These are phyloP conservation scores for Telmatochromis sp. DNA, from an alignment of 2,113 vertebrate species.

Conservation along the genomic window DNA sequence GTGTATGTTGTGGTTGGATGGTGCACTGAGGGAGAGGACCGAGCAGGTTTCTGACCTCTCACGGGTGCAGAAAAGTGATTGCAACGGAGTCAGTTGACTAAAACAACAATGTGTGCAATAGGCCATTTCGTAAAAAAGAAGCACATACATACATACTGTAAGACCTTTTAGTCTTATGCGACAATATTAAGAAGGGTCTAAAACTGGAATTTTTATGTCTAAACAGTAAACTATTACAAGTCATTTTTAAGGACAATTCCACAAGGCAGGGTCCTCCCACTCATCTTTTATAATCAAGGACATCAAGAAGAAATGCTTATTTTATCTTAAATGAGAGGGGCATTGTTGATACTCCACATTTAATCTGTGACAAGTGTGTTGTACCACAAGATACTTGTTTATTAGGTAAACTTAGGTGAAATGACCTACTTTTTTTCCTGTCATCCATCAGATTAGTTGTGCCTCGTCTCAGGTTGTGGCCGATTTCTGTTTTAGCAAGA, in stretches of 20 bases:
- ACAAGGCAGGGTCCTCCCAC: background rate
- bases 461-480: background rate
- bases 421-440: background rate
- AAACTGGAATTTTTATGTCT: background rate
- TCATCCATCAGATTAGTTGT: background rate
- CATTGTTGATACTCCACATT: background rate
- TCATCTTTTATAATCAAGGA: background rate
- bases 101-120: slow-evolving; percentile 4
- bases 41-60: slow-evolving; percentile 27
- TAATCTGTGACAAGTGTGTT: background rate
- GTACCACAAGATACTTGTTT: background rate
- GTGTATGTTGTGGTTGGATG: background rate
- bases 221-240: background rate
- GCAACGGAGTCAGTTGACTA: slow-evolving; percentile 19
- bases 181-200: background rate
- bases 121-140: background rate
- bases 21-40: background rate
- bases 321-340: background rate
- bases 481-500: background rate
- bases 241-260: background rate
- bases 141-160: background rate
- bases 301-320: background rate
- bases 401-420: background rate
- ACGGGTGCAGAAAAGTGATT: slow-evolving; percentile 8
- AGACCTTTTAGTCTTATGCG: background rate